Percentiles rank a stretch among this genome's conserved stretches.
phyloP scores from a whole-genome alignment of 2,888 invertebrate genomes.

The Agrotis puta region DNA sequence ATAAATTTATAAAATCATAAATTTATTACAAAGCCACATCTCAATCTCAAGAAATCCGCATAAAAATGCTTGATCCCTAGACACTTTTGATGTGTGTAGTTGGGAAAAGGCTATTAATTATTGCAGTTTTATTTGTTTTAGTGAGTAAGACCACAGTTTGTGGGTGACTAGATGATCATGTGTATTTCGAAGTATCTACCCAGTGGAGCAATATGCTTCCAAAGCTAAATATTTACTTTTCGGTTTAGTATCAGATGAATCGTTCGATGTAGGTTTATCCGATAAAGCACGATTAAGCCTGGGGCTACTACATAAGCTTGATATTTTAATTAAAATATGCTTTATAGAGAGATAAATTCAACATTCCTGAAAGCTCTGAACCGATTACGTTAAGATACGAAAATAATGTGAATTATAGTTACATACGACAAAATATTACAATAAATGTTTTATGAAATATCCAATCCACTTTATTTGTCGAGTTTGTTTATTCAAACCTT shows the following conservation, averaged over 20 bases:
- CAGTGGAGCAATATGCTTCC: neutral
- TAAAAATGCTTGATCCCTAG: no score
- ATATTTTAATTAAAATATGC: constrained; percentile 23
- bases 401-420: neutral
- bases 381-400: neutral
- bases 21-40: no score
- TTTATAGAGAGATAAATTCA: neutral
- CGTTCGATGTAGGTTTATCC: constrained; percentile 3
- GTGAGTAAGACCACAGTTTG: neutral
- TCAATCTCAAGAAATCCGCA: no score
- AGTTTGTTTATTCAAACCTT: neutral
- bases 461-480: neutral
- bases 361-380: constrained; percentile 3
- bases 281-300: neutral
- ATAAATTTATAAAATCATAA: no score
- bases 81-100: no score
- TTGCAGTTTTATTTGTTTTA: neutral
- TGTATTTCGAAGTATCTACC: constrained; percentile 9
- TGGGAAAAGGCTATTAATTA: neutral
- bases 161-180: neutral
- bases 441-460: neutral
- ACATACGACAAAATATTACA: neutral
- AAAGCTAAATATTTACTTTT: constrained; percentile 14
- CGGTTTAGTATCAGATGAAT: constrained; percentile 1
- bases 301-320: neutral